Base-by-base conservation (phyloP, 1,140 invertebrate genomes). In the Drosophila ohnishii region DNA sequence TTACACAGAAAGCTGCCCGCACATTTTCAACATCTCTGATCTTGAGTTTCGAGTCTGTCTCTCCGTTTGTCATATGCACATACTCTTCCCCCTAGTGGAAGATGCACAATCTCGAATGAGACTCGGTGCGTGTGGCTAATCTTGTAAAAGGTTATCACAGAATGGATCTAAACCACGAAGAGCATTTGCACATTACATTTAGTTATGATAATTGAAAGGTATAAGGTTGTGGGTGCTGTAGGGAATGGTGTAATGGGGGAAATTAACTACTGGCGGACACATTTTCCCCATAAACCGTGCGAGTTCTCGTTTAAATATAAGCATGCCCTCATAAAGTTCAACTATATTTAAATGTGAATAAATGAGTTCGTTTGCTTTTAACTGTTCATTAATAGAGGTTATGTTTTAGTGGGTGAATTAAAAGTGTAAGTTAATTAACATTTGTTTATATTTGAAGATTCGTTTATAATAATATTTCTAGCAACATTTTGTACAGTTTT, bases 11-110 rank as follows among this genome's bases (percentile, higher is more conserved):
- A 84, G 69, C 84, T 87, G 69, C 83, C 83, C 83, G 83, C 83
- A 75, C 83, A 87, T 83, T 87, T 86, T 82, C 65, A 87, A 83
- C 72, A 79, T 85, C 84, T 72, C 65, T 86, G 77, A 80, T 85
- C 81, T 80, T 86, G 73, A 85, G 78, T 39, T 75, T 81, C 61
- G 58, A 35, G 45, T 28, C 51, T 37, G 22, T 57, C 45, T 39
- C 35, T 48, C 30, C 32, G 19, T 42, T 11, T 32, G 47, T 37
- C 47, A 25, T 35, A 53, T 53, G 32, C 32, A 53, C 16, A 53
- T 45, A 58, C 67, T 47, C 67, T 71, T 56, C 40, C 19, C 35
- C 63, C 47, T 19, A 9, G 14, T 9, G 34, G 13, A 47, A 39
- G 48, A 70, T 50, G 67, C 10, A 57, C 34, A 14, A 69, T 32